These are phyloP conservation scores for Eucera pruinosa DNA, from an alignment of 2,888 invertebrate genomes.

Conservation along the genomic window DNA sequence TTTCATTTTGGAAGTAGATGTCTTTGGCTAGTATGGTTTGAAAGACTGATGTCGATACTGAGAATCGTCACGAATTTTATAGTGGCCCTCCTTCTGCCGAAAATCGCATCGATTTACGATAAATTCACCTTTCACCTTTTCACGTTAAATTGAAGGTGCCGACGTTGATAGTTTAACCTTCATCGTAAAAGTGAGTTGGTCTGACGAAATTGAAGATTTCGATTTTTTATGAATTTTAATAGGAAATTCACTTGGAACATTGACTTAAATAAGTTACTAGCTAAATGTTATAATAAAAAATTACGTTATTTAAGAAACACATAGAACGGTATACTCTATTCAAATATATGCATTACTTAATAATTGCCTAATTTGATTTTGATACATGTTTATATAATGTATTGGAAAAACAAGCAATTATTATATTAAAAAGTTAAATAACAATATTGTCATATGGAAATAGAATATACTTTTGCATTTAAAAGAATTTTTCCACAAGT, in stretches of 20 bases:
- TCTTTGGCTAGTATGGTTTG: constrained; percentile 39
- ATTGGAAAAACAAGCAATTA: no score
- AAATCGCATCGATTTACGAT: constrained; percentile 50
- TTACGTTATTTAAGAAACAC: background rate
- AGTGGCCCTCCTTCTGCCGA: constrained; percentile 73
- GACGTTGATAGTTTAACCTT: constrained; percentile 52
- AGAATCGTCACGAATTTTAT: constrained; percentile 67
- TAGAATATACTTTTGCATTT: no score
- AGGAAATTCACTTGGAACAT: background rate
- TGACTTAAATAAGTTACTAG: background rate
- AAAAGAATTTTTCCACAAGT: no score
- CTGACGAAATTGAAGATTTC: constrained; percentile 24
- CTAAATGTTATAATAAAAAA: background rate
- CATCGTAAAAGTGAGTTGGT: constrained; percentile 8
- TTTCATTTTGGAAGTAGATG: constrained; percentile 62
- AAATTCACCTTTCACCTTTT: constrained; percentile 67
- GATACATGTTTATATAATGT: no score
- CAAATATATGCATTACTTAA: no score
- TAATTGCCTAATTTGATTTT: no score
- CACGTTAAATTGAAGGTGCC: constrained; percentile 18
- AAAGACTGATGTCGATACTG: constrained; percentile 59
- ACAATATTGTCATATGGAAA: no score
- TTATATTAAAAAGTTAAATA: no score
- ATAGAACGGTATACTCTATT: no score
- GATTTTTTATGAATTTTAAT: constrained; percentile 16